These are phyloP conservation scores for Tilapia sparmanii DNA, from an alignment of 2,113 vertebrate species.

Conservation along the genomic window DNA sequence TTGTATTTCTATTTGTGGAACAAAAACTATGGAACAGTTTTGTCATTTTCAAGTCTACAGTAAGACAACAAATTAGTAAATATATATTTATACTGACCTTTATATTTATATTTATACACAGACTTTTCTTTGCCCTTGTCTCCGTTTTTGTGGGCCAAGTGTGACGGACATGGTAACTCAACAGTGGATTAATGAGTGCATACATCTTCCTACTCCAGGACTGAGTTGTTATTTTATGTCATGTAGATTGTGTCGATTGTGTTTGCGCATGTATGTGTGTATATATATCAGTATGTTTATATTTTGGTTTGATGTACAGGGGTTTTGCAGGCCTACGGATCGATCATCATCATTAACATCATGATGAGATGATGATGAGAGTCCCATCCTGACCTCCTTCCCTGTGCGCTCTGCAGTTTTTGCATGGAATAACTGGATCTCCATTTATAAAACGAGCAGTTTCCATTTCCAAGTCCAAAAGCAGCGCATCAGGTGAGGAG, in stretches of 20 bases:
- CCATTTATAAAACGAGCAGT: background rate
- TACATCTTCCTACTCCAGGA: background rate
- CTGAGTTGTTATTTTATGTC: background rate
- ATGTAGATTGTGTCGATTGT: background rate
- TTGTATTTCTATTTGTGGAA: background rate
- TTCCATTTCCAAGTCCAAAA: background rate
- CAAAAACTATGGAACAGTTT: background rate
- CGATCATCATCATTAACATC: background rate
- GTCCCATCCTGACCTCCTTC: background rate
- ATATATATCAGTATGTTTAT: background rate
- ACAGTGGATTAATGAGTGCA: background rate
- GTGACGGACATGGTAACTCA: background rate
- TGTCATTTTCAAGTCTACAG: background rate
- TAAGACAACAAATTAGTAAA: no score
- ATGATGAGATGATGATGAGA: background rate
- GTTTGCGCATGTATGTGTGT: background rate
- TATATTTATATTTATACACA: background rate
- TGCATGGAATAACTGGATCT: background rate
- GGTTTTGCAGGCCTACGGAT: background rate
- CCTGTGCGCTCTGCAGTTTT: background rate
- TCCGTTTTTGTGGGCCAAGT: background rate
- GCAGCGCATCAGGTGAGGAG: background rate
- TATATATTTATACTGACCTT: background rate
- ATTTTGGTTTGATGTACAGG: background rate
- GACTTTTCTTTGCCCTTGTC: background rate